Base-by-base conservation (phyloP, 2,113 vertebrate genomes). In the Puntigrus tetrazona region DNA sequence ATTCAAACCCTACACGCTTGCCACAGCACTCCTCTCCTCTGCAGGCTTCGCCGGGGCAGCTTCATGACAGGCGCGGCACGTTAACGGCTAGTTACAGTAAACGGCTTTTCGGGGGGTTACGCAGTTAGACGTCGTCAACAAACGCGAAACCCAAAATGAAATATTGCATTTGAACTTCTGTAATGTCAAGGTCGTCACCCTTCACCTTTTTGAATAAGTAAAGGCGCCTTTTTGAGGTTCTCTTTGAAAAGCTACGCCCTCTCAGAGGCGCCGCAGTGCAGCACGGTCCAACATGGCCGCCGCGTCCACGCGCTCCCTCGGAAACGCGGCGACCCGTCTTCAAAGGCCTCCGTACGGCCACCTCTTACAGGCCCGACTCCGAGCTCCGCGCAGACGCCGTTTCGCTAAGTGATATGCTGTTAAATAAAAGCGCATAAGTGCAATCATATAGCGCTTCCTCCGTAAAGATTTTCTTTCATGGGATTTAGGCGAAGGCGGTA, bases 181-280 rank as follows among this genome's bases (percentile, higher is more conserved):
- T 95, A 95, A 96, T 93, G 96, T 96, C 96, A 96, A 96, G 95
- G 96, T 96, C 95, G 94, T 95, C 95, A 95, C 95, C 95, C 95
- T 96, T 96, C 96, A 95, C 95, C 94, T 59, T 94, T 94, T 91
- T 93, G 93, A 95, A 96, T 96, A 95, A 95, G 94, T 94, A 88
- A 86, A 95, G 95, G 93, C 90, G 92, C 93, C 94, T 95, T 94
- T 95, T 95, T 91, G 94, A 94, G 94, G 91, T 92, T 93, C 92
- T 95, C 90, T 93, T 93, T 84, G 82, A 81, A 67, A 82, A 85
- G 86, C 80, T 78, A 88, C 86, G 78, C 87, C 81, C 77, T 87
- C 86, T 81, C 50, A 88, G 86, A 81, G 73, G 81, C 88, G 84
- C 87, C 85, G 87, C 78, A 89, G 76, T 89, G 86, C 88, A 88